A percentile compares a stretch with the other conserved stretches of the same genome.
phyloP scores from a whole-genome alignment of 2,888 invertebrate genomes.

The Catonia carolina region DNA sequence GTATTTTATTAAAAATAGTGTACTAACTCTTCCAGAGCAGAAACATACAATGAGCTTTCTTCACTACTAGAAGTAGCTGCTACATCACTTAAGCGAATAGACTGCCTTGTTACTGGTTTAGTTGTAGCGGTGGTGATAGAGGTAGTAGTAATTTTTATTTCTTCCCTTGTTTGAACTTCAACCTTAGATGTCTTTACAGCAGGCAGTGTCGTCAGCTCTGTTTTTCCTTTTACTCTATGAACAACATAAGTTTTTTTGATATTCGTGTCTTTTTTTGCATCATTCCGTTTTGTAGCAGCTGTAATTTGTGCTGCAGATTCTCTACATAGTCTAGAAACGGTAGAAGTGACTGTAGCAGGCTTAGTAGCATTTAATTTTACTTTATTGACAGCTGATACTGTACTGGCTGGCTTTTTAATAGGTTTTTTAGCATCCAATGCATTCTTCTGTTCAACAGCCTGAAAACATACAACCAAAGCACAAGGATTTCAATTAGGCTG shows the following conservation, averaged over 20 bases:
- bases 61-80: slow-evolving; percentile 19
- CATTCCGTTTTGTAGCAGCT: too few relatives aligned
- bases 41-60: slow-evolving; percentile 31
- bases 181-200: too few relatives aligned
- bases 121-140: not conserved
- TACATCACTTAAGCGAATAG: not conserved
- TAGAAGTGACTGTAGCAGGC: not conserved
- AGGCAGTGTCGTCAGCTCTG: too few relatives aligned
- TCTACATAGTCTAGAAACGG: too few relatives aligned
- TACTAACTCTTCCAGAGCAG: slow-evolving; percentile 31
- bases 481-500: too few relatives aligned
- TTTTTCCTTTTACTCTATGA: too few relatives aligned
- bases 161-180: too few relatives aligned
- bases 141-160: not conserved
- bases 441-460: not conserved
- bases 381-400: not conserved
- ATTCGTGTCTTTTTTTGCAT: too few relatives aligned
- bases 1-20: too few relatives aligned
- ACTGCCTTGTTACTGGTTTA: not conserved
- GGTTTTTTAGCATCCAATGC: not conserved
- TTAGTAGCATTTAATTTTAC: not conserved
- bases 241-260: too few relatives aligned
- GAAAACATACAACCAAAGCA: not conserved
- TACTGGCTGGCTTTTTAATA: not conserved
- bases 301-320: too few relatives aligned